Conservation (phyloP, 2,113 vertebrate species). For the Limnothrissa miodon region DNA sequence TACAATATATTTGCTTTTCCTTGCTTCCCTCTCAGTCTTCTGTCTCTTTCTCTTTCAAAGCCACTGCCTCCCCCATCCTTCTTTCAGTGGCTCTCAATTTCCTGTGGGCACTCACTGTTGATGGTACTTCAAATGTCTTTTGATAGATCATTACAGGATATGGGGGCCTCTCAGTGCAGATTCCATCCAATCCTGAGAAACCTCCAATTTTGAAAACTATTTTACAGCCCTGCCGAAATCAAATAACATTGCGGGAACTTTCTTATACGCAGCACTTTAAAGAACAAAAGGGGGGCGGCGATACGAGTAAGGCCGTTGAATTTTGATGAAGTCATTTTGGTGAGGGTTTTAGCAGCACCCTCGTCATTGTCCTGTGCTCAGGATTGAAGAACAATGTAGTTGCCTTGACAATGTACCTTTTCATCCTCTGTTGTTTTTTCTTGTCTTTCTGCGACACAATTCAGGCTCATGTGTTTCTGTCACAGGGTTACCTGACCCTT, state of each 20-base stretch:
- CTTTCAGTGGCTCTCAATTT: background rate
- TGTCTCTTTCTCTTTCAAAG: background rate
- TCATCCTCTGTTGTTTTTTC: slow-evolving; percentile 16
- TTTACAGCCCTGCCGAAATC: background rate
- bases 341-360: background rate
- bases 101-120: background rate
- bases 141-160: background rate
- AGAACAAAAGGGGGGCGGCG: background rate
- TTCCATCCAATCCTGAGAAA: background rate
- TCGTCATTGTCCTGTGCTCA: background rate
- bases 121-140: background rate
- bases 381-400: background rate
- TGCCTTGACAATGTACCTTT: background rate
- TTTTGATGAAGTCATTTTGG: slow-evolving; percentile 24
- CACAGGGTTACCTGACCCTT: slow-evolving; percentile 91
- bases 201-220: background rate
- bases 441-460: slow-evolving; percentile 17
- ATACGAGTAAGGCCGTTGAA: background rate
- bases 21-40: background rate
- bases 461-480: slow-evolving; percentile 41
- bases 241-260: background rate
- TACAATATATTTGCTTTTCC: background rate
- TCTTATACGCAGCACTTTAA: background rate
- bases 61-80: background rate
- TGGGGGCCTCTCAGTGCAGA: background rate